Evolutionary conservation across 2,113 vertebrate species (phyloP).

Genomic region (Ailurus styani): DNA sequence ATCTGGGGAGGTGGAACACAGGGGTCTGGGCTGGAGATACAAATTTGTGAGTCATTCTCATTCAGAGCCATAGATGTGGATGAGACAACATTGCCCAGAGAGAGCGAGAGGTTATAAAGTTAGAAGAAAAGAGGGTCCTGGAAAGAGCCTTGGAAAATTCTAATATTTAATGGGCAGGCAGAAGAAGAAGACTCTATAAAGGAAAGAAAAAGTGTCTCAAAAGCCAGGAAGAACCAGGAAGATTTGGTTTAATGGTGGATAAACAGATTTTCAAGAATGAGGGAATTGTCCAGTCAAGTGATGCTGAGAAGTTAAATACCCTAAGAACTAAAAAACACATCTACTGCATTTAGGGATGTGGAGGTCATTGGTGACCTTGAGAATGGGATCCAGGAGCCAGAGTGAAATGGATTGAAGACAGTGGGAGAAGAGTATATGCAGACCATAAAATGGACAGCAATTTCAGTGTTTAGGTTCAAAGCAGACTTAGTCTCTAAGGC

Average conservation of each 20-base stretch:
- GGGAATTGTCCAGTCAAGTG: background rate
- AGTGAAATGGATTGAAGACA: background rate
- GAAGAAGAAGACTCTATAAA: background rate
- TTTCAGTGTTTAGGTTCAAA: background rate
- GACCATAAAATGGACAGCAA: background rate
- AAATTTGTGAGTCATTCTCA: background rate
- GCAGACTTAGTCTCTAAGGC: background rate
- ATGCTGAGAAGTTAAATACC: background rate
- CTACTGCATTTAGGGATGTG: background rate
- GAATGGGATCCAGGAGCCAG: background rate
- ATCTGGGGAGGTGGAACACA: background rate
- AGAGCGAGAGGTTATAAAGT: background rate
- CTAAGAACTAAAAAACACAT: background rate
- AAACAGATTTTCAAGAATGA: background rate
- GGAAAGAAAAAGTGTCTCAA: background rate
- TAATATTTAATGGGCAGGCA: background rate
- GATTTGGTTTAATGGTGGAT: background rate
- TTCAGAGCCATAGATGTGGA: background rate
- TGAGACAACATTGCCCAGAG: background rate
- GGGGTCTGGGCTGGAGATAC: background rate
- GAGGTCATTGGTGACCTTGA: background rate
- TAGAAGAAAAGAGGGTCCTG: background rate
- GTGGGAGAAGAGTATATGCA: background rate
- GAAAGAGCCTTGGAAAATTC: background rate
- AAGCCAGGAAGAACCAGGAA: background rate